Conservation (phyloP, 2,888 invertebrate genomes). For the Dynastes hyllus region DNA sequence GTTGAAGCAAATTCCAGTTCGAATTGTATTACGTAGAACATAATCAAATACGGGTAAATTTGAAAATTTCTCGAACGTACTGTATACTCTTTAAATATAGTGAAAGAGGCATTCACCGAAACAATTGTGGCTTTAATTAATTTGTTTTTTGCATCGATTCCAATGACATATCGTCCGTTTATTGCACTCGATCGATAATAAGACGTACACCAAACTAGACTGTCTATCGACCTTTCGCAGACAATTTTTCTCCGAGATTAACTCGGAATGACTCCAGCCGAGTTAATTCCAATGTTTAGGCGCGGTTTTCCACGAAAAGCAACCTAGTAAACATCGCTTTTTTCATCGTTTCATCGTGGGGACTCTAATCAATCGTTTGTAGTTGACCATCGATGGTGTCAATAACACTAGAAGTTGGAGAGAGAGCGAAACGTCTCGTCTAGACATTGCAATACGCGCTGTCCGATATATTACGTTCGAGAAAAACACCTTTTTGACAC, state of each 20-base stretch:
- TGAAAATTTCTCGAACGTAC: no score
- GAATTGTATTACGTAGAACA: no score
- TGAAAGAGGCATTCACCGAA: not conserved
- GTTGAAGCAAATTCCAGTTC: no score
- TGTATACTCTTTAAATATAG: no score
- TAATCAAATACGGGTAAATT: no score
- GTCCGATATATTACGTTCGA: constrained; percentile 1
- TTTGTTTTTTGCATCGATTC: constrained; percentile 9
- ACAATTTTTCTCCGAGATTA: no score
- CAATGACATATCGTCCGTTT: constrained; percentile 11
- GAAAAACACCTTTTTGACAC: constrained; percentile 39
- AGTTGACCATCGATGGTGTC: not conserved
- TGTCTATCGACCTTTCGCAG: no score
- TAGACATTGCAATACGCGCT: not conserved
- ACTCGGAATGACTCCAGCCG: no score
- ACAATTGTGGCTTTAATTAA: not conserved
- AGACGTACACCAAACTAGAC: not conserved
- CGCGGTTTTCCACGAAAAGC: not conserved
- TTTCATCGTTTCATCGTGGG: not conserved
- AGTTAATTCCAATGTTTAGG: no score
- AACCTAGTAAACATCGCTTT: not conserved
- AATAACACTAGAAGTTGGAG: not conserved
- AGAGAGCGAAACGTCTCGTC: not conserved
- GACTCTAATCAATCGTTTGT: not conserved
- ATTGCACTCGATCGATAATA: constrained; percentile 7